Percentiles rank a stretch among this genome's conserved stretches.
Evolutionary conservation across 1,140 invertebrate genomes (phyloP).

Genomic region (Apis mellifera): Amel_HAv3.1 CM009937.2:13445501-13446000

Average conservation of each 20-base stretch:
- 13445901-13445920: no score
- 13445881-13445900: no score
- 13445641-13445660: constrained; percentile 29
- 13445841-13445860: no score
- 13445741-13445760: constrained; percentile 26
- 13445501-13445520: no score
- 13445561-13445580: background rate
- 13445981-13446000: no score
- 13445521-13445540: no score
- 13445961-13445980: no score
- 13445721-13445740: constrained; percentile 37
- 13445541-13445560: no score
- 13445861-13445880: no score
- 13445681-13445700: constrained; percentile 13
- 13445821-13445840: no score
- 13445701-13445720: constrained; percentile 41
- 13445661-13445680: background rate
- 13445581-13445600: constrained; percentile 32
- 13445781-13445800: background rate
- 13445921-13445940: no score
- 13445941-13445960: no score
- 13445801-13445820: background rate
- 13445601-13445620: background rate
- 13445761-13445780: constrained; percentile 21
- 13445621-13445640: constrained; percentile 37